Evolutionary conservation across 1,140 invertebrate genomes (phyloP).

Genomic region (Delia radicum): DNA sequence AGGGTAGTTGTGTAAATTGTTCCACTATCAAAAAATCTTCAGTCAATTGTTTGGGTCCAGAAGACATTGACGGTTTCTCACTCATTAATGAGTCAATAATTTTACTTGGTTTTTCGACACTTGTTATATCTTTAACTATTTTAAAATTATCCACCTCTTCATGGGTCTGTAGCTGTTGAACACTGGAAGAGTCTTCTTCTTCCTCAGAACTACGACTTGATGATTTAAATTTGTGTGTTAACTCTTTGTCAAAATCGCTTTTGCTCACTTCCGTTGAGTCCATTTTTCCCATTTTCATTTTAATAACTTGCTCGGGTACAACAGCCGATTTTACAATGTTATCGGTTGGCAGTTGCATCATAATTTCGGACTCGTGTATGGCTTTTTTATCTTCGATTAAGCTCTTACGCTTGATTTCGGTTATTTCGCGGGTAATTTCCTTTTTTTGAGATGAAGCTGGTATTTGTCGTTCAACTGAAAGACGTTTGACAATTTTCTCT

Average conservation of each 20-base stretch:
- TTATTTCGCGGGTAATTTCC: constrained; percentile 68
- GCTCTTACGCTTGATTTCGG: constrained; percentile 68
- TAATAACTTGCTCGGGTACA: constrained; percentile 54
- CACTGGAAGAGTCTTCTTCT: constrained; percentile 35
- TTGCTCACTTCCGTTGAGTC: constrained; percentile 49
- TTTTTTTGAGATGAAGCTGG: constrained; percentile 68
- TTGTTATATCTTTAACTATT: constrained; percentile 46
- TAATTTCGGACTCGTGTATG: constrained; percentile 60
- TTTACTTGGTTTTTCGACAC: constrained; percentile 43
- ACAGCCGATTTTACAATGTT: constrained; percentile 52
- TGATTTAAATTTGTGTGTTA: constrained; percentile 51
- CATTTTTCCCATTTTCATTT: constrained; percentile 54
- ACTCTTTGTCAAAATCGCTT: constrained; percentile 53
- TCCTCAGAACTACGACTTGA: constrained; percentile 51
- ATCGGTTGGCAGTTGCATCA: constrained; percentile 53
- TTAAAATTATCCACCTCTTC: constrained; percentile 41
- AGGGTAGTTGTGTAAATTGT: constrained; percentile 46
- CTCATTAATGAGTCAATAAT: constrained; percentile 30
- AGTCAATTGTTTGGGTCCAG: constrained; percentile 33
- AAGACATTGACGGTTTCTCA: neutral
- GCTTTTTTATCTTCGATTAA: constrained; percentile 62
- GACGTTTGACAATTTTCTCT: constrained; percentile 69
- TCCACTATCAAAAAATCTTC: constrained; percentile 49
- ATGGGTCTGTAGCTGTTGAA: constrained; percentile 8
- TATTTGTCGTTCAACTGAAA: constrained; percentile 65